phyloP scores from a whole-genome alignment of 2,113 vertebrate species.

The Prionailurus viverrinus region DNA sequence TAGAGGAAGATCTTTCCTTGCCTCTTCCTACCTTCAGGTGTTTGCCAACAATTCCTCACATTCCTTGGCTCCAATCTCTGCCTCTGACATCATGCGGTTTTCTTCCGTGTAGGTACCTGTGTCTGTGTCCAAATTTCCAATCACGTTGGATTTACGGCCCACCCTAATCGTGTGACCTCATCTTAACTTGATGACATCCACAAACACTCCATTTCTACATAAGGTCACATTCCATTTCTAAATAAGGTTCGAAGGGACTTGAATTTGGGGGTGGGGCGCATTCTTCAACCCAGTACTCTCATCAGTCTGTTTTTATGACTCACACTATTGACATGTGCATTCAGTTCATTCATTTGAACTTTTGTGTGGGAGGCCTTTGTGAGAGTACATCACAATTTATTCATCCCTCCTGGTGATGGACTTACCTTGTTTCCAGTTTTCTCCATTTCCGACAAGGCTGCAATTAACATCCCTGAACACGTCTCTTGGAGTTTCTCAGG shows the following conservation, averaged over 20 bases:
- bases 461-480: not conserved
- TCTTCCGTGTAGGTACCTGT: not conserved
- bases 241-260: not conserved
- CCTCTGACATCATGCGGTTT: not conserved
- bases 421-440: not conserved
- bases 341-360: not conserved
- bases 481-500: slow-evolving; percentile 8
- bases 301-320: not conserved
- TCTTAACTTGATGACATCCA: not conserved
- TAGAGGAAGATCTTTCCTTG: not conserved
- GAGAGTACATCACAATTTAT: not conserved
- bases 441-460: not conserved
- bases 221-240: not conserved
- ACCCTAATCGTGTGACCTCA: not conserved
- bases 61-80: not conserved
- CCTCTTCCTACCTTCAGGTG: not conserved
- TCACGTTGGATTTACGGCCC: not conserved
- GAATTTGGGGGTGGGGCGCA: not conserved
- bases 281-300: not conserved
- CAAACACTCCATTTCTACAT: not conserved
- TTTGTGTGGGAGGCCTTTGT: not conserved
- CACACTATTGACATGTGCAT: not conserved
- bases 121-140: not conserved
- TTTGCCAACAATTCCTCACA: not conserved
- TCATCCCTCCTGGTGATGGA: not conserved